These are phyloP conservation scores for Myathropa florea DNA, from an alignment of 2,888 invertebrate species.

Conservation along the genomic window DNA sequence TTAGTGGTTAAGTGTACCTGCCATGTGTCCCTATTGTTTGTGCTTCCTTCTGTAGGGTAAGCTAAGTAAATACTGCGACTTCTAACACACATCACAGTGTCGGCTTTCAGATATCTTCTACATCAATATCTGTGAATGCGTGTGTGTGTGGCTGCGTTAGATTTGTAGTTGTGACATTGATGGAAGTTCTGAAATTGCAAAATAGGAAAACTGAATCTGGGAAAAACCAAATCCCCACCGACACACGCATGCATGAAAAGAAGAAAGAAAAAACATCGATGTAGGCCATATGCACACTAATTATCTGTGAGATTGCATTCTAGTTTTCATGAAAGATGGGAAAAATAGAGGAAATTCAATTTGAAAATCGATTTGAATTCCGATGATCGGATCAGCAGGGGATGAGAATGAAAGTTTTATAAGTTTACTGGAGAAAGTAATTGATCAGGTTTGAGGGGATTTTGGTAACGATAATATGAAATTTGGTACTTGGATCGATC, in stretches of 20 bases:
- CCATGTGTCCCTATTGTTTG: slow-evolving; percentile 61
- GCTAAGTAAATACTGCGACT: slow-evolving; percentile 26
- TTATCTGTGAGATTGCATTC: background rate
- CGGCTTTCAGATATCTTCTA: background rate
- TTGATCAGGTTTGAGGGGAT: background rate
- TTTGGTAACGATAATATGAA: background rate
- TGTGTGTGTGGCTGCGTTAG: background rate
- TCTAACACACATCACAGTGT: slow-evolving; percentile 6
- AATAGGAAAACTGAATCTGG: background rate
- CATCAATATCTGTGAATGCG: background rate
- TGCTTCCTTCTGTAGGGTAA: slow-evolving; percentile 54
- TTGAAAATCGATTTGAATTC: background rate
- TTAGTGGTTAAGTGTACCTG: slow-evolving; percentile 54
- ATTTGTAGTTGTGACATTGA: background rate
- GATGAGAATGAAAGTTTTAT: background rate
- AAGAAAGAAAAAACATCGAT: too few species aligned
- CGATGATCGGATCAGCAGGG: background rate
- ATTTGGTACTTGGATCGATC: too few species aligned
- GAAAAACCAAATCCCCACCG: background rate
- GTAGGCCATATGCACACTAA: background rate
- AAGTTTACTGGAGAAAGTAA: background rate
- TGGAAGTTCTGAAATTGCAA: background rate
- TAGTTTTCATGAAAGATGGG: background rate
- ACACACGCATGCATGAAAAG: background rate
- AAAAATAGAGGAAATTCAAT: background rate